Evolutionary conservation across 2,888 invertebrate genomes (phyloP).

Genomic region (Trilocha varians): DNA sequence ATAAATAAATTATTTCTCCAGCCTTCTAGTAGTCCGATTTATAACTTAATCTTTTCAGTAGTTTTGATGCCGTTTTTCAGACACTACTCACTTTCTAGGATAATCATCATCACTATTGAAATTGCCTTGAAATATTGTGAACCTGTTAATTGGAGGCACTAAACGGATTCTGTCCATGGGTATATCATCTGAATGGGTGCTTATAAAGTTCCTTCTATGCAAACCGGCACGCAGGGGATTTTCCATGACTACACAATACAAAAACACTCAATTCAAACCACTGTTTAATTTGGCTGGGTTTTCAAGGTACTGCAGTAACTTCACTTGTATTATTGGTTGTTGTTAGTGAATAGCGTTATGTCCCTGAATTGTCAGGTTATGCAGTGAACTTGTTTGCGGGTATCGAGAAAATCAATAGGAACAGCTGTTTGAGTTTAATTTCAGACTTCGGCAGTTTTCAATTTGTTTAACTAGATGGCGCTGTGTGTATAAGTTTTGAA

Average conservation of each 20-base stretch:
- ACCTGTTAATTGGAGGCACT: slow-evolving; percentile 54
- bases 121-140: slow-evolving; percentile 50
- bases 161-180: slow-evolving; percentile 52
- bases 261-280: too few species aligned
- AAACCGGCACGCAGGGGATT: slow-evolving; percentile 35
- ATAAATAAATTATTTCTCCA: slow-evolving; percentile 1
- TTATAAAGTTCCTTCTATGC: slow-evolving; percentile 51
- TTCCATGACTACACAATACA: slow-evolving; percentile 43
- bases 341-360: too few species aligned
- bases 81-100: slow-evolving; percentile 47
- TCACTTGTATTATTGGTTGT: neutral
- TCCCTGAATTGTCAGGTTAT: slow-evolving; percentile 29
- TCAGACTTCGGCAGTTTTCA: slow-evolving; percentile 3
- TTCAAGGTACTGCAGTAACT: neutral
- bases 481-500: neutral
- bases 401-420: slow-evolving; percentile 48
- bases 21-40: neutral
- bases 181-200: slow-evolving; percentile 40
- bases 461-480: slow-evolving; percentile 9
- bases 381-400: slow-evolving; percentile 49
- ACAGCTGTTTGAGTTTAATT: slow-evolving; percentile 42
- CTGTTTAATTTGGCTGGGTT: slow-evolving; percentile 9
- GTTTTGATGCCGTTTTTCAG: neutral
- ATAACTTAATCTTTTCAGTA: neutral
- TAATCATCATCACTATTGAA: slow-evolving; percentile 38